Evolutionary conservation across 1,140 invertebrate species (phyloP).

Genomic region (Brachionus rubens): DNA sequence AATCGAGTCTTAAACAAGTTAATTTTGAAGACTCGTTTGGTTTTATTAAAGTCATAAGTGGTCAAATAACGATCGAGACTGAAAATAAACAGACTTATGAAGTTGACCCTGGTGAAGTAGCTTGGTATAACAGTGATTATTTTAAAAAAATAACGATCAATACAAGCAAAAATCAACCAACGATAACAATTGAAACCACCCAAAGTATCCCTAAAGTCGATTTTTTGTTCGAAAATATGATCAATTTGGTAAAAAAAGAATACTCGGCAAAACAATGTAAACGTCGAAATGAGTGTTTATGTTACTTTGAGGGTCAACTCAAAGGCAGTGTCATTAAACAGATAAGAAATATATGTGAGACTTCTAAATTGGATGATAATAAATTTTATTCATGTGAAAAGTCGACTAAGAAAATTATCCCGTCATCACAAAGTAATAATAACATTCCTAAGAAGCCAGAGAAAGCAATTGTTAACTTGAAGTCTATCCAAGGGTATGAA

Average conservation of each 20-base stretch:
- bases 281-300: background rate
- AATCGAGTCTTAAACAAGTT: background rate
- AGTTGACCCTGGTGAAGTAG: background rate
- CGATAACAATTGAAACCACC: background rate
- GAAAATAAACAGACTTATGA: background rate
- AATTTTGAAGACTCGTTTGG: background rate
- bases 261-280: background rate
- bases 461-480: background rate
- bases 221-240: background rate
- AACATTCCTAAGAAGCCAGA: background rate
- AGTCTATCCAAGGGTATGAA: background rate
- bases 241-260: background rate
- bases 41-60: background rate
- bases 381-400: background rate
- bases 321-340: background rate
- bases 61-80: background rate
- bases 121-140: background rate
- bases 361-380: background rate
- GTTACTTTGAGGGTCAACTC: background rate
- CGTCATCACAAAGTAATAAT: background rate
- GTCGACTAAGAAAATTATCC: background rate
- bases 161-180: background rate
- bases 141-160: background rate
- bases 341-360: background rate
- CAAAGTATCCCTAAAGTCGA: background rate